Evolutionary conservation across 2,113 vertebrate species (phyloP).

Genomic region (Opisthocomus hoazin): DNA sequence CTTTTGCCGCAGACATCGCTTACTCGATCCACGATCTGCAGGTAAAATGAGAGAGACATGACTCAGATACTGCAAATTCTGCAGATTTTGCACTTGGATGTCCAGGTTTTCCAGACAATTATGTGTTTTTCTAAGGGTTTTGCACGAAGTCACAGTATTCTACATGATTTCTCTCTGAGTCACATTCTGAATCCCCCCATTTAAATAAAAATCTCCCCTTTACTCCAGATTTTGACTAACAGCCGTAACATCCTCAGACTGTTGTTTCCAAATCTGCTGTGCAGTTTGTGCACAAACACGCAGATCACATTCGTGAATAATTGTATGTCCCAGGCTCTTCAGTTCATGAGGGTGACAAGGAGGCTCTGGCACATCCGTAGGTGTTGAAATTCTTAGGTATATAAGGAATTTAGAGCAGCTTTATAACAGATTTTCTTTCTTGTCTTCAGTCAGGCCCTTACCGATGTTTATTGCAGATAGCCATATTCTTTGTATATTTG

Average conservation of each 20-base stretch:
- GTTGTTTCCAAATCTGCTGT: not conserved
- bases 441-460: not conserved
- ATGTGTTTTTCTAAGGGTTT: not conserved
- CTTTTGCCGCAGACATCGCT: not conserved
- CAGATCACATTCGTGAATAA: not conserved
- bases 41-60: not conserved
- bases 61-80: not conserved
- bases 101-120: not conserved
- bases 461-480: not conserved
- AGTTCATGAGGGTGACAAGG: not conserved
- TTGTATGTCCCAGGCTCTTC: not conserved
- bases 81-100: not conserved
- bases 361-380: not conserved
- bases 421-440: not conserved
- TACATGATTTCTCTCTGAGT: not conserved
- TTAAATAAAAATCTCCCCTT: slow-evolving; percentile 1
- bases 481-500: not conserved
- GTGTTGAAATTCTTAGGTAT: not conserved
- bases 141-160: not conserved
- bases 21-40: not conserved
- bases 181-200: not conserved
- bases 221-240: not conserved
- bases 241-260: not conserved
- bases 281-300: not conserved
- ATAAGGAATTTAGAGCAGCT: not conserved